Evolutionary conservation across 2,888 invertebrate genomes (phyloP).

Genomic region (Microplitis deprimator): DNA sequence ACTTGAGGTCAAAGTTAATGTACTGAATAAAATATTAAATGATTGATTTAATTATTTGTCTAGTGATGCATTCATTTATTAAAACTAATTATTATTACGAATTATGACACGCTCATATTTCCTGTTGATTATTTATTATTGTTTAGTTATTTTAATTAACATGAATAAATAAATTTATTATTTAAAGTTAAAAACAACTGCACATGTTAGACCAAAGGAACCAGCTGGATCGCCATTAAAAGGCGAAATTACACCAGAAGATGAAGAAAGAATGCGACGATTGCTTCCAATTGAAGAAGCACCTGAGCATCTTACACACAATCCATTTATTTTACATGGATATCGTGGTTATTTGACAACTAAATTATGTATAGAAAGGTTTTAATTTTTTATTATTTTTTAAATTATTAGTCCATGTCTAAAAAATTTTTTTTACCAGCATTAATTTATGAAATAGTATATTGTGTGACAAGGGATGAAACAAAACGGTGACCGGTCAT

Average conservation of each 20-base stretch:
- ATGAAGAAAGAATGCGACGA: constrained; percentile 65
- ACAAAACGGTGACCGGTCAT: too few relatives aligned
- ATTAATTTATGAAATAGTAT: too few relatives aligned
- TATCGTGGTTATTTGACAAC: constrained; percentile 88
- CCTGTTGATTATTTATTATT: too few relatives aligned
- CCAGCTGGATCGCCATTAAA: constrained; percentile 59
- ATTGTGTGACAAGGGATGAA: too few relatives aligned
- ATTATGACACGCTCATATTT: too few relatives aligned
- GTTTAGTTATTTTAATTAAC: neutral
- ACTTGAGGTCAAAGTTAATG: too few relatives aligned
- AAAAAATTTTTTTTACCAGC: too few relatives aligned
- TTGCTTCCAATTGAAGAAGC: constrained; percentile 75
- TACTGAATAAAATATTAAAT: too few relatives aligned
- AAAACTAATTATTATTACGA: too few relatives aligned
- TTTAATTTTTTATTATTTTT: constrained; percentile 17
- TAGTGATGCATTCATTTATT: too few relatives aligned
- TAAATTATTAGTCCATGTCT: neutral
- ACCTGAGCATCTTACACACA: constrained; percentile 87
- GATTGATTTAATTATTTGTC: too few relatives aligned
- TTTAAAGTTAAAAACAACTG: constrained; percentile 13
- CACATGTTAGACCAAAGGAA: constrained; percentile 53
- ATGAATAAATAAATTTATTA: constrained; percentile 16
- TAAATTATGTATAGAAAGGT: constrained; percentile 91
- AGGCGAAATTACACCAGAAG: constrained; percentile 58
- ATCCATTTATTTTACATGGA: constrained; percentile 88